A percentile compares a stretch with the other conserved stretches of the same genome.
Conservation (phyloP, 2,888 invertebrate genomes). For the Nipponacmea schrenckii region DNA sequence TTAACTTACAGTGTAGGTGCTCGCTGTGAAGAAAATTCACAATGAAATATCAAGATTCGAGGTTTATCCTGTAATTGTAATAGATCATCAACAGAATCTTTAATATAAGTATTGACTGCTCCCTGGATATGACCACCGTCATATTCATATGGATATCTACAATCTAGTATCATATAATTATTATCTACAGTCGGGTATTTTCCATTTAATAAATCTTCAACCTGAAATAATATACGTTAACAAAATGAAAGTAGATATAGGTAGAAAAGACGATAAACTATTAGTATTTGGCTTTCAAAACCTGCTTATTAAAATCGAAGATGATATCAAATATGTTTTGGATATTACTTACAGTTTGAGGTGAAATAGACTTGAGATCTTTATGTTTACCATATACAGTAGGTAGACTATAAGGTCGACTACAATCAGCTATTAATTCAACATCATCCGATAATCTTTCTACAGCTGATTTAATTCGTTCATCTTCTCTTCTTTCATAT, state of each 20-base stretch:
- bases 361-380: conserved; percentile 16
- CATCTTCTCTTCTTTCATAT: neutral
- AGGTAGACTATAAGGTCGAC: conserved; percentile 13
- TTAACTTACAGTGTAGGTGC: conserved; percentile 30
- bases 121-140: conserved; percentile 63
- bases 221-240: too few relatives aligned
- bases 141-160: conserved; percentile 92
- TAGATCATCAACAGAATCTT: conserved; percentile 14
- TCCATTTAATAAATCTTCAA: conserved; percentile 75
- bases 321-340: too few relatives aligned
- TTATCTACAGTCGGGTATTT: conserved; percentile 75
- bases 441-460: neutral
- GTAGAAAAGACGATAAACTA: too few relatives aligned
- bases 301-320: too few relatives aligned
- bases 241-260: too few relatives aligned
- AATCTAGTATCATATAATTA: conserved; percentile 85
- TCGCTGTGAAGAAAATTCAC: conserved; percentile 32
- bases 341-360: neutral
- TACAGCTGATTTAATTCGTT: neutral
- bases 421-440: conserved; percentile 5
- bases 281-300: too few relatives aligned
- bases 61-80: conserved; percentile 16
- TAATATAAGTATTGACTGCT: conserved; percentile 20
- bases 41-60: conserved; percentile 29
- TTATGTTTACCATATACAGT: conserved; percentile 11